Evolutionary conservation across 2,888 invertebrate genomes (phyloP), one percentile per base, ranked within the genome.

Genomic region (Lasioglossum lativentre): DNA sequence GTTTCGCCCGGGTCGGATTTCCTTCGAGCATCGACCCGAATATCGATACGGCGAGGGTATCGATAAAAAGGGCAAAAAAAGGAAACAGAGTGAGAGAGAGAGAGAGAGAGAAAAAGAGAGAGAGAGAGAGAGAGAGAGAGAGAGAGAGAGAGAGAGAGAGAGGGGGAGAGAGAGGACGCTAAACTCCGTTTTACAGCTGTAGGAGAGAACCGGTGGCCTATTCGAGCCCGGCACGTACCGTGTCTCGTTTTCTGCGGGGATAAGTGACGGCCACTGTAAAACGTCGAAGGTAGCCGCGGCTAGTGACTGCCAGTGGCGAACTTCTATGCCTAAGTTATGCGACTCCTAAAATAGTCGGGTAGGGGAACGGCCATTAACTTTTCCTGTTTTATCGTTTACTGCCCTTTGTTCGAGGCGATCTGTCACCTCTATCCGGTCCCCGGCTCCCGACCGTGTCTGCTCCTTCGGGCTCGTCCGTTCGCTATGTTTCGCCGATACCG

Each of bases 171-270:
- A 27, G 80, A 52, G 70, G 77, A 87, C 76, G 78, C 66, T 82
- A 82, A 87, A 78, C 75, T 87, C 59, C 40, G 71, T 88, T 87
- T 88, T 82, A 87, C 75, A 78, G n/a, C 73, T 75, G 42, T 68
- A 52, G 34, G 19, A 42, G 47, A 72, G 27, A 52, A 52, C 52
- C 52, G 27, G 27, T 47, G 74, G 42, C 40, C 63, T 59, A 73
- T 70, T 66, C 72, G 56, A 52, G 71, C 56, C 75, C 47, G 66
- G 47, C 75, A 14, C 45, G 74, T 71, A 59, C 59, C 72, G 52
- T 82, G 59, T 77, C 81, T 74, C 81, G 68, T 56, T 86, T 83
- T 74, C 77, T 79, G 27, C 73, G 23, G 45, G 42, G 73, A 83
- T 82, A 71, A 76, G 63, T 81, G 82, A 82, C 78, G 78, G 70